These are phyloP conservation scores for Germaria angustata DNA, from an alignment of 2,888 invertebrate species.

Conservation along the genomic window DNA sequence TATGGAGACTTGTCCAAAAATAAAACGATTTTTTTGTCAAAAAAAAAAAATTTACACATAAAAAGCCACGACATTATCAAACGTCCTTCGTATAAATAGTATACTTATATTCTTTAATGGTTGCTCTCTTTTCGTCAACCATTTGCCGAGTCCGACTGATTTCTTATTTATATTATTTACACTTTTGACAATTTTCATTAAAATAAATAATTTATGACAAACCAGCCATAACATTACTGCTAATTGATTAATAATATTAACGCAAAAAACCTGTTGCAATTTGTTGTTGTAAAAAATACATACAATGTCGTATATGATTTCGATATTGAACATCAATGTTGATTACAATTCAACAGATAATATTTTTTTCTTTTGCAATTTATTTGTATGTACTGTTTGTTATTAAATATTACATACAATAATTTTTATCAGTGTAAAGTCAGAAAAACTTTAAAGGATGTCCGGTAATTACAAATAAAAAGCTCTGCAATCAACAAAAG, in stretches of 20 bases:
- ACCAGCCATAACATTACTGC: neutral
- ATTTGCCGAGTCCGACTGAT: neutral
- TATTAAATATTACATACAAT: neutral
- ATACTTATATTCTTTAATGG: too few relatives aligned
- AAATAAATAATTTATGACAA: conserved; percentile 20
- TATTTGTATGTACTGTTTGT: neutral
- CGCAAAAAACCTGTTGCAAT: conserved; percentile 8
- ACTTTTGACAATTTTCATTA: neutral
- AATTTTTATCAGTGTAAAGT: conserved; percentile 9
- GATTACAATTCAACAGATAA: conserved; percentile 2
- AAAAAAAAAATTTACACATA: too few relatives aligned
- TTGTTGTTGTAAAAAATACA: neutral
- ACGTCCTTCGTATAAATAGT: too few relatives aligned
- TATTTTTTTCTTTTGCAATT: conserved; percentile 16
- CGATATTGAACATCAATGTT: conserved; percentile 1
- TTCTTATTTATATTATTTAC: neutral
- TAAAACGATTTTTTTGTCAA: too few relatives aligned
- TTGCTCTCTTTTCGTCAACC: too few relatives aligned
- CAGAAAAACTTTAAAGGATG: conserved; percentile 51
- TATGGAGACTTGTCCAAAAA: too few relatives aligned
- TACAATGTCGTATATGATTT: neutral
- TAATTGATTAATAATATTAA: conserved; percentile 35
- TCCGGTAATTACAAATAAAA: conserved; percentile 50
- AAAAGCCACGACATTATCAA: too few relatives aligned
- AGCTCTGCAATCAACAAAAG: conserved; percentile 12